Evolutionary conservation across 2,797 vertebrate species (phyloP), one percentile per base, ranked within the genome.

Genomic region (Leptatherina wallacei): DNA sequence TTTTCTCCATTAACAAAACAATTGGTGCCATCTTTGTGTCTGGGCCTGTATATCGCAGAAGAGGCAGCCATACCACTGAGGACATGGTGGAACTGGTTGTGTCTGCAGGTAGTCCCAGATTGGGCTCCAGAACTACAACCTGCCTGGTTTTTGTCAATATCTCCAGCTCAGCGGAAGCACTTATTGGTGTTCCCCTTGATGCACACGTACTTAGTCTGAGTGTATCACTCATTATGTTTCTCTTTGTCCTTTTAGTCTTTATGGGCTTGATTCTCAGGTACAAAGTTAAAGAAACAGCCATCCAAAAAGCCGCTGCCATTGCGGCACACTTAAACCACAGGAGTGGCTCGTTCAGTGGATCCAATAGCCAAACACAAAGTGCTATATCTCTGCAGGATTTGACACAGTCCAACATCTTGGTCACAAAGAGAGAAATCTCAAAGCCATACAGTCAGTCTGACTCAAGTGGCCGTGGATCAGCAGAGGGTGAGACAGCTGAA

Each of bases 401-500:
- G 0, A 80, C 71, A 56, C 72, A 73, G 4, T 77, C 88, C 10
- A 58, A 52, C 22, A 35, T 78, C 14, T 3, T 83, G 29, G 13
- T 85, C 71, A 92, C 91, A 70, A 92, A 82, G 59, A 93, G 92
- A 52, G 92, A 94, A 7, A 36, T 80, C 16, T 59, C 66, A 9
- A 82, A 92, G 40, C 80, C 80, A 3, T 94, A 85, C 73, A 92
- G 90, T 70, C 93, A 87, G 77, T 96, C 96, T 20, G 93, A 93
- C 69, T 95, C 95, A 1, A 96, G 96, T 4, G 95, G 95, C 6
- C 95, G 93, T 51, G 93, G 95, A 44, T 98, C 96, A 42, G 95
- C 95, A 0, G 95, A 97, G 83, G 97, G 95, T 32, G 96, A 97
- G 86, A 96, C 93, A 3, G 95, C 95, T 6, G 97, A 99, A 75